phyloP scores from a whole-genome alignment of 2,113 vertebrate species.

The Danio rerio region DNA sequence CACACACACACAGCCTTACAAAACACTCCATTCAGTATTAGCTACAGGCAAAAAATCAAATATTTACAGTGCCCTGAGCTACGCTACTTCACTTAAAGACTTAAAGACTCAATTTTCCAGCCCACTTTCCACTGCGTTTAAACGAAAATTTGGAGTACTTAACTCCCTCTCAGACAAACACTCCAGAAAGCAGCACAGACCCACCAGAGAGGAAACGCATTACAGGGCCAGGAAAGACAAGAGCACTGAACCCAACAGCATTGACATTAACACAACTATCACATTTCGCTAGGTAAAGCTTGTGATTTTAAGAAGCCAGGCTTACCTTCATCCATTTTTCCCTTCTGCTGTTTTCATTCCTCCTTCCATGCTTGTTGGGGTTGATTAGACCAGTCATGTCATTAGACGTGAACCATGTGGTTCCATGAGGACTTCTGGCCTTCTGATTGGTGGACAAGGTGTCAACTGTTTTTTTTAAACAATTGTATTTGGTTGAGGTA shows the following conservation, averaged over 20 bases:
- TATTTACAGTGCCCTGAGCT: conserved; percentile 52
- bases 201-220: background rate
- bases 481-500: too few relatives aligned
- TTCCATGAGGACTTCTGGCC: background rate
- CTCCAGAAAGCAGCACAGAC: conserved; percentile 21
- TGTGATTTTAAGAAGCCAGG: background rate
- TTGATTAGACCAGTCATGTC: background rate
- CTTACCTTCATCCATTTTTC: background rate
- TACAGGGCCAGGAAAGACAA: conserved; percentile 15
- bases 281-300: background rate
- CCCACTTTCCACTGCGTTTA: conserved; percentile 24
- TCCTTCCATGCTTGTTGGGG: background rate
- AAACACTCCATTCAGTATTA: conserved; percentile 22
- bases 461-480: too few relatives aligned
- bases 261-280: background rate
- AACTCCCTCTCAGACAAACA: conserved; percentile 26
- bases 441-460: conserved; percentile 12
- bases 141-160: conserved; percentile 16
- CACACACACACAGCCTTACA: background rate
- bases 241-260: background rate
- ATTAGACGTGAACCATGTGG: background rate
- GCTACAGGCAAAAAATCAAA: conserved; percentile 50
- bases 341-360: background rate
- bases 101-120: conserved; percentile 28
- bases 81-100: conserved; percentile 49